phyloP scores from a whole-genome alignment of 2,888 invertebrate genomes.

The Volucella inflata region DNA sequence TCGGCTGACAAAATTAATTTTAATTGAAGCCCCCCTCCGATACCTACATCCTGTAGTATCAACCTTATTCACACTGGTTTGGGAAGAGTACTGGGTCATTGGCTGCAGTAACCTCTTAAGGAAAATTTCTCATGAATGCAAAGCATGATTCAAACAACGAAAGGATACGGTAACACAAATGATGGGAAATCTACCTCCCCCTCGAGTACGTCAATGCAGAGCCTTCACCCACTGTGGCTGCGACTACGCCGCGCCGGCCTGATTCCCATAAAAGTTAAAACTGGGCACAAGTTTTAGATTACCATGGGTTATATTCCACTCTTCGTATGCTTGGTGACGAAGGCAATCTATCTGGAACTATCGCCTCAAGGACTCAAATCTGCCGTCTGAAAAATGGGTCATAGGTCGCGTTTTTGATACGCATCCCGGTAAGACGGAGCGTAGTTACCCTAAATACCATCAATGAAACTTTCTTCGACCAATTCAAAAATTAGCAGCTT shows the following conservation, averaged over 20 bases:
- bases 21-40: conserved; percentile 7
- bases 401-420: no score
- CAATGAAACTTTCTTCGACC: no score
- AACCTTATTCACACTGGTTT: conserved; percentile 3
- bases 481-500: no score
- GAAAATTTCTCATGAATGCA: not conserved
- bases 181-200: not conserved
- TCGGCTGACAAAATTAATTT: conserved; percentile 6
- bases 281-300: not conserved
- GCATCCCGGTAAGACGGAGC: no score
- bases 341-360: no score
- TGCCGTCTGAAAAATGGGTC: no score
- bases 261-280: not conserved
- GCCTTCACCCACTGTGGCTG: conserved; percentile 3
- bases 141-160: not conserved
- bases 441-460: no score
- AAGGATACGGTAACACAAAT: not conserved
- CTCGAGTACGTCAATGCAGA: not conserved
- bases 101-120: conserved; percentile 4
- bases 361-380: no score
- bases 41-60: conserved; percentile 32
- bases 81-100: conserved; percentile 8
- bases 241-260: conserved; percentile 5
- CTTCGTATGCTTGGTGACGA: no score
- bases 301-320: not conserved